A percentile compares a stretch with the other conserved stretches of the same genome.
Conservation (phyloP, 2,797 vertebrate species). For the Acrocephalus scirpaceus region DNA sequence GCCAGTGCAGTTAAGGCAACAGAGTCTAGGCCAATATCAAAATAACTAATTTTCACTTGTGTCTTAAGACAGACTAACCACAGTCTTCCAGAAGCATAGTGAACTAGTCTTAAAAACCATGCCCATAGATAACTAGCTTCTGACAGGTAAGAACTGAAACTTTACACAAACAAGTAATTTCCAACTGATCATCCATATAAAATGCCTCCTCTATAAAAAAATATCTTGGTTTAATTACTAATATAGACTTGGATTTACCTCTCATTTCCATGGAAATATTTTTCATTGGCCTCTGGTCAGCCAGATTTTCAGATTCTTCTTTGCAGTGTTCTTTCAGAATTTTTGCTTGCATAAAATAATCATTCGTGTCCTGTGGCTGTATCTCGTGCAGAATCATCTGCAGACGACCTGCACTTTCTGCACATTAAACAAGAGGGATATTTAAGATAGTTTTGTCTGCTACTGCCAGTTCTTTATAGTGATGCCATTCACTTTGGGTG, state of each 20-base stretch:
- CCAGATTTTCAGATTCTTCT: slow-evolving; percentile 54
- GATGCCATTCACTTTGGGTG: neutral
- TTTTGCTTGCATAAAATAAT: slow-evolving; percentile 89
- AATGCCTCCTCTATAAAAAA: neutral
- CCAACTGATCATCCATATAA: neutral
- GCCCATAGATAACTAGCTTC: neutral
- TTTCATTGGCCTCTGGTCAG: slow-evolving; percentile 9
- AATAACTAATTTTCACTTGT: neutral
- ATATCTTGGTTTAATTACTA: slow-evolving; percentile 16
- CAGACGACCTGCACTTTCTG: slow-evolving; percentile 85
- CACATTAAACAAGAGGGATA: neutral
- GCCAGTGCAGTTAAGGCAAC: neutral
- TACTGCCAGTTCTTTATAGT: neutral
- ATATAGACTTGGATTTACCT: slow-evolving; percentile 66
- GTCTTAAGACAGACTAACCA: neutral
- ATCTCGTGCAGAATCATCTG: slow-evolving; percentile 92
- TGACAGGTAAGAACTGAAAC: neutral
- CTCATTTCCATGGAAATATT: slow-evolving; percentile 50
- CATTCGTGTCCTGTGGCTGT: slow-evolving; percentile 92
- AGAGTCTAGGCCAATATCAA: neutral
- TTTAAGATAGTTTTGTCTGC: neutral
- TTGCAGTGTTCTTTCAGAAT: slow-evolving; percentile 76
- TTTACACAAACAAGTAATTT: neutral
- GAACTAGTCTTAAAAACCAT: neutral
- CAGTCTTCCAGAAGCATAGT: neutral